Evolutionary conservation across 2,113 vertebrate genomes (phyloP).

Genomic region (Hippolais icterina): DNA sequence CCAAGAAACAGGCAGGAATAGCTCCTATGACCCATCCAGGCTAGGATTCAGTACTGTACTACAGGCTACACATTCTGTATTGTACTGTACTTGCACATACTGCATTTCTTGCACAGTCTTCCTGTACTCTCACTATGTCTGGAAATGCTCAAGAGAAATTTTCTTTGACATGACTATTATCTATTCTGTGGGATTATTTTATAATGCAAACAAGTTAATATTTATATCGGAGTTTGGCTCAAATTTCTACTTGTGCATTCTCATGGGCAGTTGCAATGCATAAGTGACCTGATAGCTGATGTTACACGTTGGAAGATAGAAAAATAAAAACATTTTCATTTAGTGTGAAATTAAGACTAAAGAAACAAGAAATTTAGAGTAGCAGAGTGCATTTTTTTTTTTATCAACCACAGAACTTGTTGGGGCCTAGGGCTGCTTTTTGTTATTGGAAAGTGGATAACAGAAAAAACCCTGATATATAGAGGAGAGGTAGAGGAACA

Average conservation of each 20-base stretch:
- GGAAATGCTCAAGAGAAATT: neutral
- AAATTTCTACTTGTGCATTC: neutral
- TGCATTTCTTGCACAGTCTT: neutral
- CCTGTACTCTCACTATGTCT: neutral
- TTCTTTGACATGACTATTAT: neutral
- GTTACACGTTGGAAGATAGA: neutral
- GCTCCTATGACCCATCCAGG: neutral
- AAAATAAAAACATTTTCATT: neutral
- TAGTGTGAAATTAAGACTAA: neutral
- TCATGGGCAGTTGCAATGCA: neutral
- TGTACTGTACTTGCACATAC: neutral
- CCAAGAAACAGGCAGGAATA: neutral
- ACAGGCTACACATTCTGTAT: neutral
- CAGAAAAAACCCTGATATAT: rapidly evolving
- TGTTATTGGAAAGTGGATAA: neutral
- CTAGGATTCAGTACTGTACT: no score
- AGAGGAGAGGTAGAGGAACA: neutral
- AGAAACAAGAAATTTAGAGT: neutral
- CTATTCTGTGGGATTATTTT: neutral
- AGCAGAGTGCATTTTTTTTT: neutral
- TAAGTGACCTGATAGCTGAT: neutral
- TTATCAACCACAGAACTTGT: neutral
- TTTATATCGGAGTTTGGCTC: neutral
- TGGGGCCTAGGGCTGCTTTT: neutral
- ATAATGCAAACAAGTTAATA: neutral